phyloP scores from a whole-genome alignment of 2,888 invertebrate species.

The Enoplolaimus lenunculus region DNA sequence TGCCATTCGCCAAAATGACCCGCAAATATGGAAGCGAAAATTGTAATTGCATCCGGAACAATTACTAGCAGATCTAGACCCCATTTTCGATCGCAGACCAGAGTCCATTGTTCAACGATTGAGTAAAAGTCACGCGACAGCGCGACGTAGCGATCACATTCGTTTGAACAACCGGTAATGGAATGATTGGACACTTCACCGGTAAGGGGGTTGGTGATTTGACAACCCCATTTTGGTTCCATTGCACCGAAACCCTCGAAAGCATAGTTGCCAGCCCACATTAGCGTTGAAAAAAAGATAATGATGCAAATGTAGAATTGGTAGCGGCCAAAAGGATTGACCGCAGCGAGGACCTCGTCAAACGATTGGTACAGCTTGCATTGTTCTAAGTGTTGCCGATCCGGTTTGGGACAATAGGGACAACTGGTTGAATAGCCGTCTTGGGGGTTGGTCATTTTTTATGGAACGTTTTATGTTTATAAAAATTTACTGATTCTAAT shows the following conservation, averaged over 20 bases:
- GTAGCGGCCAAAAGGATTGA: constrained; percentile 6
- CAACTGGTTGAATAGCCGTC: neutral
- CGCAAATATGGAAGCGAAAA: neutral
- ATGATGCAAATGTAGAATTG: neutral
- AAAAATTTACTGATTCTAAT: too few relatives aligned
- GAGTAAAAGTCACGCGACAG: neutral
- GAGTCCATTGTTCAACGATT: neutral
- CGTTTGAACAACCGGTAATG: neutral
- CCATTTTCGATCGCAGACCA: constrained; percentile 16
- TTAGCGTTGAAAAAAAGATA: neutral
- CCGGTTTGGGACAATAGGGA: neutral
- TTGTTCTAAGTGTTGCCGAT: neutral
- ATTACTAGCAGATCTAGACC: neutral
- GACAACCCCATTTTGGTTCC: neutral
- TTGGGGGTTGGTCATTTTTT: too few relatives aligned
- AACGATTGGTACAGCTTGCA: constrained; percentile 11
- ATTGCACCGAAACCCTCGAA: neutral
- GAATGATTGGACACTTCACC: neutral
- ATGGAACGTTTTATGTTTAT: too few relatives aligned
- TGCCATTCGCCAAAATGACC: constrained; percentile 16
- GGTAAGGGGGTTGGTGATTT: neutral
- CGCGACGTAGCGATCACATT: neutral
- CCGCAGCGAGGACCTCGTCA: neutral
- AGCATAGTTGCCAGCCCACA: constrained; percentile 13
- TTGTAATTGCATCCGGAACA: neutral